phyloP scores from a whole-genome alignment of 2,797 vertebrate species.

The Hylomyscus alleni region DNA sequence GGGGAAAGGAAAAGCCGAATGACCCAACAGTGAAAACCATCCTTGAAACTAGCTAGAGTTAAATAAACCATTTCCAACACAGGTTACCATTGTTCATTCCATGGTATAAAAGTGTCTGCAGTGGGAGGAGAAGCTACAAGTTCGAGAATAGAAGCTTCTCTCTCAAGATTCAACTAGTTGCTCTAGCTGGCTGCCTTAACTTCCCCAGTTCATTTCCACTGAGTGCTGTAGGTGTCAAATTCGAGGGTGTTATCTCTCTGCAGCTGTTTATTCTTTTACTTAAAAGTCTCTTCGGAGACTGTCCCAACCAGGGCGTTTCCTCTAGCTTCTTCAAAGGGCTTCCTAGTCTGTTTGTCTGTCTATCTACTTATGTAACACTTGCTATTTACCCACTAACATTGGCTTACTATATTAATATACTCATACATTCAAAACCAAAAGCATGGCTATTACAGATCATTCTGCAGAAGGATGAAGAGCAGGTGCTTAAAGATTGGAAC shows the following conservation, averaged over 20 bases:
- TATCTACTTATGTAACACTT: background rate
- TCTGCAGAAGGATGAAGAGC: background rate
- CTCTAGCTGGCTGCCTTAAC: background rate
- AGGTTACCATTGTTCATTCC: background rate
- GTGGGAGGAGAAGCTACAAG: background rate
- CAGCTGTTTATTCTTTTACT: background rate
- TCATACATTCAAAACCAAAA: background rate
- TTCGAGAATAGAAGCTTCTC: background rate
- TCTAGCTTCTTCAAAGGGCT: background rate
- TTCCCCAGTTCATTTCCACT: background rate
- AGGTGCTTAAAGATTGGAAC: background rate
- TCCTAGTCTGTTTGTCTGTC: background rate
- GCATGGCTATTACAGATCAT: background rate
- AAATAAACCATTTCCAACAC: background rate
- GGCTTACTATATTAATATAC: background rate
- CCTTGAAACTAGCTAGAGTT: background rate
- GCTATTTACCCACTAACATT: background rate
- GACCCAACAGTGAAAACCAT: background rate
- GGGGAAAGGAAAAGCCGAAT: background rate
- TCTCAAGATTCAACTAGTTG: background rate
- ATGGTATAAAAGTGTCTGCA: background rate
- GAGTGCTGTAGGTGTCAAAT: background rate
- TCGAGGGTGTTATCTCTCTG: background rate
- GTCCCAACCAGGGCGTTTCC: background rate
- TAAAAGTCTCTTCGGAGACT: background rate